Base-by-base conservation (phyloP, 2,888 invertebrate species). In the Agrochola lota region DNA sequence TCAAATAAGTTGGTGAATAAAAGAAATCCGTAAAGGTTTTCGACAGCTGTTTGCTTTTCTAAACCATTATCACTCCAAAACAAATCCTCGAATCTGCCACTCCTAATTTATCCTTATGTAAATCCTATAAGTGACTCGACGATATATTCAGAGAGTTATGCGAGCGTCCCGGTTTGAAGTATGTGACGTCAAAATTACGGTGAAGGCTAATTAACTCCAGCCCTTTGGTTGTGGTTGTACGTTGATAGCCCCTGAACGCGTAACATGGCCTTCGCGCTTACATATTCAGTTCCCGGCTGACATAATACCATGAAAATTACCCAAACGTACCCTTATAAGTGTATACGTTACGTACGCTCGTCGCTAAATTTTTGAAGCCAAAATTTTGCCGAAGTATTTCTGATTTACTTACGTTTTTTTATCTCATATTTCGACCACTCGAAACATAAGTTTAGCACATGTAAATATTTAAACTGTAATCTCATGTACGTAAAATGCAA, bases 161-260 rank as follows among this genome's bases (percentile, higher is more conserved):
- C 57, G 30, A 60, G 68, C 64, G 74, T 68, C 23, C 70, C 77
- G 35, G 67, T 73, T 77, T 77, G 71, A 79, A 87, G 87, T 76
- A 77, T 79, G 78, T 74, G 76, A 78, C 85, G 77, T 79, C 71
- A 80, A 87, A 87, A 87, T 87, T 81, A 78, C 83, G 81, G 77
- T 76, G 71, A 79, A 77, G 80, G 76, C 87, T 87, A 88, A 88
- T 88, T 88, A 88, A 85, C 82, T 78, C 67, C 78, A 87, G 78
- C 74, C 81, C 86, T 87, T 80, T 83, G 78, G 74, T 52, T 81
- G 79, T 74, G 84, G 81, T 85, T 74, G 52, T 74, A 62, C 78
- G 73, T 87, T 85, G 77, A 87, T 85, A 71, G 75, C 85, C 78
- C 69, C 72, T 70, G 85, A 87, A 87, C 77, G 81, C 46, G 86